Percentiles rank a stretch among this genome's conserved stretches.
phyloP scores from a whole-genome alignment of 2,888 invertebrate genomes.

The Synergus laeviventris region DNA sequence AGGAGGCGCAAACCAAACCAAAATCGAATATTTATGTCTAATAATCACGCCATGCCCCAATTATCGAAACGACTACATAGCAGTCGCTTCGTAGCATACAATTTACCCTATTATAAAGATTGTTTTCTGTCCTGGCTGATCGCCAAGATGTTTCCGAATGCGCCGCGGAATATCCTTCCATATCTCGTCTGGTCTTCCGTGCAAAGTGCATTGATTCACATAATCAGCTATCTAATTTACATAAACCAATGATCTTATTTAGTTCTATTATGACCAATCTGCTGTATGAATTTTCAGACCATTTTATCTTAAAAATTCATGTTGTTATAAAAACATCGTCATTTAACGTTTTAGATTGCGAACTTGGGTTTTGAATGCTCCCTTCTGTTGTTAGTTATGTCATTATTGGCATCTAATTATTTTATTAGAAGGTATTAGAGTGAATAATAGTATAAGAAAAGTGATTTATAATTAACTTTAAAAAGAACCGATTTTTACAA shows the following conservation, averaged over 20 bases:
- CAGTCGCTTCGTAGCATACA: slow-evolving; percentile 40
- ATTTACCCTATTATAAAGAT: slow-evolving; percentile 50
- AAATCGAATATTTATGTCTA: slow-evolving; percentile 56
- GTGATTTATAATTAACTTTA: no score
- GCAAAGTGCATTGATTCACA: not conserved
- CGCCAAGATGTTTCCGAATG: slow-evolving; percentile 51
- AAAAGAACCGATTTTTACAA: no score
- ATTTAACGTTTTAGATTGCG: no score
- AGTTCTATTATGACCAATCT: not conserved
- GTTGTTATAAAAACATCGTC: not conserved
- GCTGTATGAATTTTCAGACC: no score
- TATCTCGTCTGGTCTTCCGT: not conserved
- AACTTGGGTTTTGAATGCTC: no score
- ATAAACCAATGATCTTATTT: not conserved
- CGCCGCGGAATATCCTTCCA: not conserved
- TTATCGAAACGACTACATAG: slow-evolving; percentile 53
- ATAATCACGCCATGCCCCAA: slow-evolving; percentile 56
- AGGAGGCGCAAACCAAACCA: slow-evolving; percentile 34
- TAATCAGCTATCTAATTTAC: not conserved
- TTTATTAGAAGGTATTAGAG: no score
- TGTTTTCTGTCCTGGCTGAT: slow-evolving; percentile 54
- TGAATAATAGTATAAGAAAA: no score
- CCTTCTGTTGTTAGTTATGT: no score
- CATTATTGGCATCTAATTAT: no score
- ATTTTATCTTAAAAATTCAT: not conserved